Percentiles rank a stretch among this genome's conserved stretches.
Conservation (phyloP, 2,113 vertebrate species). For the Lepus timidus region DNA sequence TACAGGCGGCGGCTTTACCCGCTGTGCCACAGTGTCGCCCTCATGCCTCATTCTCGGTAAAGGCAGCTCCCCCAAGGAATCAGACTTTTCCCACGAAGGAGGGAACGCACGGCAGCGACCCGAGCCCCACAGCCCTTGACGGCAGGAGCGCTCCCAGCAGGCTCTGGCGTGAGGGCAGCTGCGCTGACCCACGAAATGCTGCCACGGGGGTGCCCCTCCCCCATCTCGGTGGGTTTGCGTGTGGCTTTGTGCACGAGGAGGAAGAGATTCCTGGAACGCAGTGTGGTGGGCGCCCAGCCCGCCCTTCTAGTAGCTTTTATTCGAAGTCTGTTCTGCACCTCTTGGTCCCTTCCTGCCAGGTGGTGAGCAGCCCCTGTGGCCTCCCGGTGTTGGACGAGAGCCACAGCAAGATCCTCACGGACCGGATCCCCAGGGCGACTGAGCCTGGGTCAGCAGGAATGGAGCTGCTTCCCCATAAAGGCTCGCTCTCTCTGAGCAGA, state of each 20-base stretch:
- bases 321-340: neutral
- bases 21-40: too few species aligned
- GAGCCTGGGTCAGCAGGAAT: neutral
- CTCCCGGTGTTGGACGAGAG: neutral
- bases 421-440: neutral
- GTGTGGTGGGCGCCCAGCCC: neutral
- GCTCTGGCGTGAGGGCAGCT: too few species aligned
- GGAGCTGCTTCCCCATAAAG: constrained; percentile 22
- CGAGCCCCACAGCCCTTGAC: too few species aligned
- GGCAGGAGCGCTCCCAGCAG: too few species aligned
- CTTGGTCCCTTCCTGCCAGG: neutral
- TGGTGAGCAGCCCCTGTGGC: neutral
- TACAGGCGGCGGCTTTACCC: too few species aligned
- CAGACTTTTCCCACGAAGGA: neutral
- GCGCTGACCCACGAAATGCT: neutral
- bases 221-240: neutral
- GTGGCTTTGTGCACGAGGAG: neutral
- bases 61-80: neutral
- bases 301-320: neutral
- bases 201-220: fast-evolving
- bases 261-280: neutral
- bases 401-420: neutral
- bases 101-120: neutral
- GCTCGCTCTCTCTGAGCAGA: neutral
- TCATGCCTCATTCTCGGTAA: neutral